A percentile compares a stretch with the other conserved stretches of the same genome.
These are phyloP conservation scores for Lycaena phlaeas DNA, from an alignment of 2,888 invertebrate species.

Conservation along the genomic window DNA sequence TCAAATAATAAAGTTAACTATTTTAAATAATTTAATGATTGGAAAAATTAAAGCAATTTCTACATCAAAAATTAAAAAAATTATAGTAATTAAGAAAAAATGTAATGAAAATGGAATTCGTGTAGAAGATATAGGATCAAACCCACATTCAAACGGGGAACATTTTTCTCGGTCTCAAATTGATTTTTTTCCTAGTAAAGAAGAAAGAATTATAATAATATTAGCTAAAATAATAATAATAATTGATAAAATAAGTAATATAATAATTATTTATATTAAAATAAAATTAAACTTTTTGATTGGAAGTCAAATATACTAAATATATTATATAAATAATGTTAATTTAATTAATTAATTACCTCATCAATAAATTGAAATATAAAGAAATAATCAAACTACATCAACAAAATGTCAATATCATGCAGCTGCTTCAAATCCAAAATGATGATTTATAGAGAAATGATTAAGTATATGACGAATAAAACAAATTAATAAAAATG, in stretches of 20 bases:
- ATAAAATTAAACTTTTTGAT: slow-evolving; percentile 73
- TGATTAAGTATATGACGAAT: slow-evolving; percentile 41
- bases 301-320: slow-evolving; percentile 81
- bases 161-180: slow-evolving; percentile 75
- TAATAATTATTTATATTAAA: slow-evolving; percentile 75
- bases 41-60: slow-evolving; percentile 78
- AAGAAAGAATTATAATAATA: slow-evolving; percentile 62
- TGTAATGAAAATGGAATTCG: slow-evolving; percentile 51
- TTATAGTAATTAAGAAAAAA: slow-evolving; percentile 79
- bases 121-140: slow-evolving; percentile 46
- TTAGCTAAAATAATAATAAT: slow-evolving; percentile 52
- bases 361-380: slow-evolving; percentile 80
- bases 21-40: slow-evolving; percentile 52
- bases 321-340: slow-evolving; percentile 76
- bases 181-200: slow-evolving; percentile 73
- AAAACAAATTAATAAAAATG: slow-evolving; percentile 39
- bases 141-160: slow-evolving; percentile 74
- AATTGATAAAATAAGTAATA: slow-evolving; percentile 36
- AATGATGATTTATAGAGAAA: slow-evolving; percentile 45
- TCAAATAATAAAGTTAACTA: slow-evolving; percentile 38
- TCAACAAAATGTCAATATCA: slow-evolving; percentile 60
- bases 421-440: slow-evolving; percentile 52
- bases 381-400: slow-evolving; percentile 44
- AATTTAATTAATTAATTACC: slow-evolving; percentile 52
- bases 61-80: slow-evolving; percentile 83